Base-by-base conservation (phyloP, 2,888 invertebrate species). In the Epiblema foenella region DNA sequence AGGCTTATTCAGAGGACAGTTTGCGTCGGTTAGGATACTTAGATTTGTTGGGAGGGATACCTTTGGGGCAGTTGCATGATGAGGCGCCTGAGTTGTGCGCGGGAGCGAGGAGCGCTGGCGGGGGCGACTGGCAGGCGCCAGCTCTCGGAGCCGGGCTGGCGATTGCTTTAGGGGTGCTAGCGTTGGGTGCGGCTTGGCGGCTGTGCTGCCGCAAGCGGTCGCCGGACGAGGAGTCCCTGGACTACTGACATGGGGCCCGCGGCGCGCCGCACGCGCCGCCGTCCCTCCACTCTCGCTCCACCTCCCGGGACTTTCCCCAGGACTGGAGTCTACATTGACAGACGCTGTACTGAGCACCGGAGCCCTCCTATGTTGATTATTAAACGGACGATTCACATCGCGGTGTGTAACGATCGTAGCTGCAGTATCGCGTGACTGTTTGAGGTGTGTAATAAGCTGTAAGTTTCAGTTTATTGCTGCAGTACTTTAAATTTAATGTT, bases 21-120 rank as follows among this genome's bases (percentile, higher is more conserved):
- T 88, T 95, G 72, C 91, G 94, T 58, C 93, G 94, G 63, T 85
- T 95, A 65, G 95, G 95, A 3, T 94, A 95, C 76, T 89, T 94
- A 68, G 94, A 94, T 77, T 90, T 87, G 73, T 81, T 90, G 74
- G 88, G 80, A 74, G 93, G 87, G 69, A 86, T 89, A 68, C 88
- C 89, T 20, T 83, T 93, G 60, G 93, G 93, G 2, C 94, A 94
- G 73, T 86, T 96, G 60, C 95, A 96, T 77, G 97, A 97, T 84
- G 97, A 97, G 84, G 95, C 97, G 0, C 94, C 96, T 0, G 96
- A 97, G 80, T 92, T 97, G 15, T 97, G 97, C 82, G 94, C 95
- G 24, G 91, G 94, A 18, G 93, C 93, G 0, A 88, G 90, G 20
- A 93, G 89, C 76, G 85, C 89, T 2, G 89, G 87, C 1, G 87